phyloP scores from a whole-genome alignment of 1,140 invertebrate genomes.

The Achroia grisella region DNA sequence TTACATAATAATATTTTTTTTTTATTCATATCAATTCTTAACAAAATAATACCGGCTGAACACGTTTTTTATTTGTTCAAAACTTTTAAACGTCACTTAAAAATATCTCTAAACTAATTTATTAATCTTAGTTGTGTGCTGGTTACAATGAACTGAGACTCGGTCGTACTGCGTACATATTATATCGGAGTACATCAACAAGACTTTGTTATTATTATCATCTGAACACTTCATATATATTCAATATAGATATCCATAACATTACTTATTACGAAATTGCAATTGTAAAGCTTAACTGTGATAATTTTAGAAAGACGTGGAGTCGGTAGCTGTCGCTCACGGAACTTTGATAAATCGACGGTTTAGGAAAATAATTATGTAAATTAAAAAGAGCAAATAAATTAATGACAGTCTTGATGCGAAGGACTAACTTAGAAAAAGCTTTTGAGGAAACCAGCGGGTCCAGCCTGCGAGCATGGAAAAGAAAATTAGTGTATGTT shows the following conservation, averaged over 20 bases:
- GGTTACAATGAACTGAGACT: conserved; percentile 40
- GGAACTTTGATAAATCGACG: conserved; percentile 41
- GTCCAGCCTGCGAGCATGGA: conserved; percentile 79
- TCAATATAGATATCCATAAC: conserved; percentile 58
- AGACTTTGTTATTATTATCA: conserved; percentile 56
- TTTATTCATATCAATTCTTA: conserved; percentile 55
- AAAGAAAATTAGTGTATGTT: conserved; percentile 30
- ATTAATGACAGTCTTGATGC: conserved; percentile 69
- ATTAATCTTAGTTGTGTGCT: conserved; percentile 59
- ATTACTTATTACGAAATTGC: conserved; percentile 58
- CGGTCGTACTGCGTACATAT: background rate
- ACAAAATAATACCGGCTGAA: conserved; percentile 66
- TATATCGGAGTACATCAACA: conserved; percentile 24
- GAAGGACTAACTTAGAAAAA: conserved; percentile 84
- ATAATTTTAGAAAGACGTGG: conserved; percentile 51
- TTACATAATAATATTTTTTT: conserved; percentile 49
- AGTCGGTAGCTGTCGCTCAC: conserved; percentile 43
- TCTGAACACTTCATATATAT: conserved; percentile 62
- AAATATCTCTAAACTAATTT: conserved; percentile 66
- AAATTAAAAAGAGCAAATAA: conserved; percentile 60
- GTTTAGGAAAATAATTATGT: conserved; percentile 46
- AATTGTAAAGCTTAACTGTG: conserved; percentile 53
- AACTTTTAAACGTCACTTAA: conserved; percentile 59
- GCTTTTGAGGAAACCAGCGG: conserved; percentile 91
- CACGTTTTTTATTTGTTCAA: conserved; percentile 53